Base-by-base conservation (phyloP, 2,797 vertebrate species). In the Sternotherus odoratus region DNA sequence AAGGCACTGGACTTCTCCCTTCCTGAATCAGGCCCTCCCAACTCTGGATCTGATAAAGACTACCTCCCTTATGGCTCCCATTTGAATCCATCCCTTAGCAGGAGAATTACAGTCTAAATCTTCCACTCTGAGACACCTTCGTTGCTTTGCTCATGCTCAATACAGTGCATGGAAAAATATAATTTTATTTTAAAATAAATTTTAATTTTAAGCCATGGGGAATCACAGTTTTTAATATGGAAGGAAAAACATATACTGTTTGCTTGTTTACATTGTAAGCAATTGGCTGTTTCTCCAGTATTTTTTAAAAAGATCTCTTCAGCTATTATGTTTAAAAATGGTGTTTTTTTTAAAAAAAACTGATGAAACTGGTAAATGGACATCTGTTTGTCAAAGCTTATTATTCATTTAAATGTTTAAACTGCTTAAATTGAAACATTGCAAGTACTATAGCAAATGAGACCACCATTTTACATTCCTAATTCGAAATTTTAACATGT, bases 131-230 rank as follows among this genome's bases (percentile, higher is more conserved):
- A 49, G 49, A 77, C 83, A 39, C 7, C 53, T 91, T 57, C 5
- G 39, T 4, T 60, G 49, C 39, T 4, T 39, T 26, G 1, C 16
- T 63, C 60, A 10, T 0, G 1, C 30, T 51, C 39, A 33, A 50
- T 36, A 51, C 0, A 1, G 81, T 17, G 21, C 5, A 12, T 43
- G 8, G 80, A 43, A 79, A 74, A 39, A 39, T 4, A 69, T 21
- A 21, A 12, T 46, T 46, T 74, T 74, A 12, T 28, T 74, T 74
- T 28, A 7, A 74, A 46, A 43, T 12, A 26, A 7, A 74, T 43
- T 85, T 12, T 54, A 49, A 0, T 0, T 75, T 21, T 77, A 50
- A 74, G 75, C 23, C 3, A 1, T 43, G 7, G 66, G 81, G 6
- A 88, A 33, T 85, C 66, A 53, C 49, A 49, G 2, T 63, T 93